phyloP scores from a whole-genome alignment of 2,113 vertebrate species.

The Tichodroma muraria region DNA sequence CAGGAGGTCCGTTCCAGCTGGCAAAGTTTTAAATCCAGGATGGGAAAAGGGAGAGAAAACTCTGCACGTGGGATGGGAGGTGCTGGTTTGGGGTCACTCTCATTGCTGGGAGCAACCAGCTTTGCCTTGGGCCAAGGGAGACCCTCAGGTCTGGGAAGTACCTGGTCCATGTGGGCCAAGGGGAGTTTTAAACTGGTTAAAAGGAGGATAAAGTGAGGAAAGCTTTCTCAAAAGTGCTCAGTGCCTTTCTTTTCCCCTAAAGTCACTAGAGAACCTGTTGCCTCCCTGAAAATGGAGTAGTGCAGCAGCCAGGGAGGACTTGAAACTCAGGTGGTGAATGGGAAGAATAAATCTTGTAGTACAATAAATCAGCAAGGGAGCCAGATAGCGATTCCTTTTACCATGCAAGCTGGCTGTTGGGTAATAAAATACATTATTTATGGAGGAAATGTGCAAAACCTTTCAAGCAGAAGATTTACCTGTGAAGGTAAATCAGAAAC shows the following conservation, averaged over 20 bases:
- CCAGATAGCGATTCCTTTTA: neutral
- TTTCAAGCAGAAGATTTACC: neutral
- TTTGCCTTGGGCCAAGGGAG: accelerated
- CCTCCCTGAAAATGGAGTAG: neutral
- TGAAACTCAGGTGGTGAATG: neutral
- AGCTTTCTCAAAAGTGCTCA: neutral
- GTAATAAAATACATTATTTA: neutral
- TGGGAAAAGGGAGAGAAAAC: neutral
- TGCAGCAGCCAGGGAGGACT: neutral
- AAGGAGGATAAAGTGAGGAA: neutral
- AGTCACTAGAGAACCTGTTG: neutral
- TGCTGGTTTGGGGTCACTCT: neutral
- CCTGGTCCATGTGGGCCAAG: accelerated
- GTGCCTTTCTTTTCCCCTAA: neutral
- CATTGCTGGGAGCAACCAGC: neutral
- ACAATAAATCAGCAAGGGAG: neutral
- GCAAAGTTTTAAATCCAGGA: neutral
- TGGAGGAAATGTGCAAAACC: neutral
- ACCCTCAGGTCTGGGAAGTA: neutral
- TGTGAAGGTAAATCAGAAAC: neutral
- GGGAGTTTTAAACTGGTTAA: neutral
- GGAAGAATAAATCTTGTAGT: neutral
- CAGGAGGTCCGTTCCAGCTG: neutral
- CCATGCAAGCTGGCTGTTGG: neutral
- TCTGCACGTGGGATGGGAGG: neutral